These are phyloP conservation scores for Tiliacea aurago DNA, from an alignment of 2,888 invertebrate species.

Conservation along the genomic window DNA sequence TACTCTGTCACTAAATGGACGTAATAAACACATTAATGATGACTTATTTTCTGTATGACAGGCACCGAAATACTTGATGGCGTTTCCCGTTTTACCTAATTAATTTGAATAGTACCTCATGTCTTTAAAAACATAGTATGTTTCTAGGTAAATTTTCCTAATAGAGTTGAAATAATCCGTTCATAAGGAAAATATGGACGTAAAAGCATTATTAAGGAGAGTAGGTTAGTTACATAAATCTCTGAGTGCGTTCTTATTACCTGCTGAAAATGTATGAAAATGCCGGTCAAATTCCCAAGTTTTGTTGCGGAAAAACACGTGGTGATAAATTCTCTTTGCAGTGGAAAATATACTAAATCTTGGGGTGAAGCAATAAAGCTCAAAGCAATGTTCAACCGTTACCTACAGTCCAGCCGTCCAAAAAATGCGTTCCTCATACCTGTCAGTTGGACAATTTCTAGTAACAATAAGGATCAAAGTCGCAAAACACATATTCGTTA, in stretches of 20 bases:
- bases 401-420: too few species aligned
- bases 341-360: not conserved
- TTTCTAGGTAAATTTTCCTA: constrained; percentile 35
- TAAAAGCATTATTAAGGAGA: constrained; percentile 42
- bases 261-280: constrained; percentile 31
- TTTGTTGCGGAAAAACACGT: not conserved
- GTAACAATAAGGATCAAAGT: too few species aligned
- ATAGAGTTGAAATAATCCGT: constrained; percentile 45
- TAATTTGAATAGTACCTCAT: not conserved
- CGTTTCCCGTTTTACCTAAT: constrained; percentile 14
- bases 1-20: constrained; percentile 28
- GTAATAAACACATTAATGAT: constrained; percentile 17
- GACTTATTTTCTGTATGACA: constrained; percentile 12
- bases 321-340: not conserved
- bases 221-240: constrained; percentile 58
- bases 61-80: not conserved
- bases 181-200: constrained; percentile 43
- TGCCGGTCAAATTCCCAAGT: constrained; percentile 1
- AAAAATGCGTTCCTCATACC: too few species aligned
- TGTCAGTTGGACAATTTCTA: too few species aligned
- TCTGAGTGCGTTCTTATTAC: constrained; percentile 34
- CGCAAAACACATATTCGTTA: too few species aligned
- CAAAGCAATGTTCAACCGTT: not conserved
- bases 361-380: not conserved
- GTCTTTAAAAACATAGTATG: constrained; percentile 13